These are phyloP conservation scores for Saccostrea glomerata DNA, from an alignment of 1,140 invertebrate genomes.

Conservation along the genomic window DNA sequence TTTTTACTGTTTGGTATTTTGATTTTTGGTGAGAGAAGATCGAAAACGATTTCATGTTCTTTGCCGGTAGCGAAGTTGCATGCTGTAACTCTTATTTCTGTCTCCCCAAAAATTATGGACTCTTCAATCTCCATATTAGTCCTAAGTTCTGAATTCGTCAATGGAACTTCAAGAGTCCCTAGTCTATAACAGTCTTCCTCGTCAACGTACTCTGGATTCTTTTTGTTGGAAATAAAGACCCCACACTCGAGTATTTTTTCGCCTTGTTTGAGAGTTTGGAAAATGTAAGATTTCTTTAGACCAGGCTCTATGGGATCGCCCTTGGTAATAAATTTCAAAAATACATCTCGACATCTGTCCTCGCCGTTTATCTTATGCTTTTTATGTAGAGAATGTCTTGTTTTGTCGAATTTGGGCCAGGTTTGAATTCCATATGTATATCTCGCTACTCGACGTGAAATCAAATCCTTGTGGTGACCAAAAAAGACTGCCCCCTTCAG, in stretches of 20 bases:
- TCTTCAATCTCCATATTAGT: slow-evolving; percentile 48
- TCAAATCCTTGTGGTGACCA: background rate
- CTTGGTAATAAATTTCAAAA: slow-evolving; percentile 1
- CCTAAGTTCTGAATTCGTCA: background rate
- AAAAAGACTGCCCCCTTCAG: slow-evolving; percentile 50
- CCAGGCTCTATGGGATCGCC: slow-evolving; percentile 27
- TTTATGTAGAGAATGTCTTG: background rate
- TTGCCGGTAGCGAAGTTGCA: background rate
- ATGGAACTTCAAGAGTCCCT: background rate
- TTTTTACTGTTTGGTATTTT: background rate
- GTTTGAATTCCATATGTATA: slow-evolving; percentile 40
- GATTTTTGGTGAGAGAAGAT: background rate
- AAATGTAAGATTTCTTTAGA: background rate
- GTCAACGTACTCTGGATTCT: slow-evolving; percentile 34
- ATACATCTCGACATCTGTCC: slow-evolving; percentile 28
- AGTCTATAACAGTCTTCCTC: slow-evolving; percentile 4
- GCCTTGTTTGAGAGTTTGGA: background rate
- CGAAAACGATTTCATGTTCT: background rate
- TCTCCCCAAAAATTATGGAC: slow-evolving; percentile 49
- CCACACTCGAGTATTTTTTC: slow-evolving; percentile 1
- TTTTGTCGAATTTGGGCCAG: background rate
- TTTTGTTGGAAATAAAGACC: slow-evolving; percentile 5
- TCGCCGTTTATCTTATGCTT: background rate
- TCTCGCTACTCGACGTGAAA: slow-evolving; percentile 3
- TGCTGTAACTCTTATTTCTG: slow-evolving; percentile 7